These are phyloP conservation scores for Trachops cirrhosus DNA, from an alignment of 2,797 vertebrate genomes.

Conservation along the genomic window DNA sequence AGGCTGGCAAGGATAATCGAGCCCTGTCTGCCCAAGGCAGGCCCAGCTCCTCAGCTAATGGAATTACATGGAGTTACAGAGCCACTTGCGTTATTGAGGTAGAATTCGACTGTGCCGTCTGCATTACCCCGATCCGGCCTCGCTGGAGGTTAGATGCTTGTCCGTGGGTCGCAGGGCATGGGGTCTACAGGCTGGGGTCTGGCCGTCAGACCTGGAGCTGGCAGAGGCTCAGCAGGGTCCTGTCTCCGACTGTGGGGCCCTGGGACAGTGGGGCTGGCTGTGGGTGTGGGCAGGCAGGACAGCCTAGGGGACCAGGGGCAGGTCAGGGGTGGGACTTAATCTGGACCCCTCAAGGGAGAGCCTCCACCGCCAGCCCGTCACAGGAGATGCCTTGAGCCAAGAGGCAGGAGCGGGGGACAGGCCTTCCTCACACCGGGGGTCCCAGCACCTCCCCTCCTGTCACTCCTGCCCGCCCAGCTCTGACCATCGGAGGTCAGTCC, in stretches of 20 bases:
- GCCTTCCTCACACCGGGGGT: rapidly evolving
- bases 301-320: not conserved
- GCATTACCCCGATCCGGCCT: conserved; percentile 79
- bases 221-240: conserved; percentile 24
- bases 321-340: not conserved
- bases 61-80: conserved; percentile 86
- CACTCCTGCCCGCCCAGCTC: too few relatives aligned
- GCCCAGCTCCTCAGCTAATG: conserved; percentile 86
- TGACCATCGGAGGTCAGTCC: too few relatives aligned
- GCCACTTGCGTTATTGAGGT: conserved; percentile 84
- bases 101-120: conserved; percentile 83
- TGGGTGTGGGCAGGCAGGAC: not conserved
- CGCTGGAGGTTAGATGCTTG: conserved; percentile 81
- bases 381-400: not conserved
- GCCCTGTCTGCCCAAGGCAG: conserved; percentile 82
- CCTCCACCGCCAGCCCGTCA: not conserved
- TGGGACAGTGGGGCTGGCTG: not conserved
- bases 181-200: conserved; percentile 71
- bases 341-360: not conserved
- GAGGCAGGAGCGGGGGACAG: too few relatives aligned
- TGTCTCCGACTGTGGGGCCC: too few relatives aligned
- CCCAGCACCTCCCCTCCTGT: not conserved
- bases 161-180: conserved; percentile 68
- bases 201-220: conserved; percentile 71
- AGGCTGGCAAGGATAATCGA: conserved; percentile 82